These are phyloP conservation scores for Petromus typicus DNA, from an alignment of 2,113 vertebrate species.

Conservation along the genomic window DNA sequence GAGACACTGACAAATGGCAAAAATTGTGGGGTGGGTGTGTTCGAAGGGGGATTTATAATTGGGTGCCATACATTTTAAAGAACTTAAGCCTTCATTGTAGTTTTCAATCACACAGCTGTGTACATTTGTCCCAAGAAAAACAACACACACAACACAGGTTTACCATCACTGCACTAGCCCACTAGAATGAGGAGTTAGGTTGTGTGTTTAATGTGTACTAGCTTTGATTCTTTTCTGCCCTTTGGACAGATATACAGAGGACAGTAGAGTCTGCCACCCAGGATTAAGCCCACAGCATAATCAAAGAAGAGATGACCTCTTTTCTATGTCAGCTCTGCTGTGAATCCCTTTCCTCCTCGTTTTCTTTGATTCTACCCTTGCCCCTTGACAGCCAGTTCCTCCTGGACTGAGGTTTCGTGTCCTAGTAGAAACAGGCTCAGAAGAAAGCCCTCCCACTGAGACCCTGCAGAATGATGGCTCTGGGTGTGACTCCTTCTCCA, in stretches of 20 bases:
- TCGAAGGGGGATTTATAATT: no score
- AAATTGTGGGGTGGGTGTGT: no score
- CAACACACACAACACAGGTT: background rate
- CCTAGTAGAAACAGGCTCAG: background rate
- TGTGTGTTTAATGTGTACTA: background rate
- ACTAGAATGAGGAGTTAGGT: slow-evolving; percentile 24
- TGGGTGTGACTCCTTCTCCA: background rate
- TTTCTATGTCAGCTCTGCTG: background rate
- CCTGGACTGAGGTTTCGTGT: background rate
- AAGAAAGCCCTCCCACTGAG: background rate
- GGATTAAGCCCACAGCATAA: background rate
- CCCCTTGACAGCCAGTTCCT: background rate
- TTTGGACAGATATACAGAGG: background rate
- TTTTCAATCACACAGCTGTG: background rate
- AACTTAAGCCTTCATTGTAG: background rate
- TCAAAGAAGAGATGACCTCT: background rate
- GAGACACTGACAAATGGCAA: background rate
- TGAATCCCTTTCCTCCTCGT: background rate
- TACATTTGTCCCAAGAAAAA: background rate
- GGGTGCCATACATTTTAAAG: background rate
- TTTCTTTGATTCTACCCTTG: background rate
- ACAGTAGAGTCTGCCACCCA: background rate
- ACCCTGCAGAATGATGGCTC: background rate
- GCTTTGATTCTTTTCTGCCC: background rate
- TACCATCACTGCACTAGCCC: background rate